phyloP scores from a whole-genome alignment of 2,113 vertebrate genomes.

The Varanus salvator region DNA sequence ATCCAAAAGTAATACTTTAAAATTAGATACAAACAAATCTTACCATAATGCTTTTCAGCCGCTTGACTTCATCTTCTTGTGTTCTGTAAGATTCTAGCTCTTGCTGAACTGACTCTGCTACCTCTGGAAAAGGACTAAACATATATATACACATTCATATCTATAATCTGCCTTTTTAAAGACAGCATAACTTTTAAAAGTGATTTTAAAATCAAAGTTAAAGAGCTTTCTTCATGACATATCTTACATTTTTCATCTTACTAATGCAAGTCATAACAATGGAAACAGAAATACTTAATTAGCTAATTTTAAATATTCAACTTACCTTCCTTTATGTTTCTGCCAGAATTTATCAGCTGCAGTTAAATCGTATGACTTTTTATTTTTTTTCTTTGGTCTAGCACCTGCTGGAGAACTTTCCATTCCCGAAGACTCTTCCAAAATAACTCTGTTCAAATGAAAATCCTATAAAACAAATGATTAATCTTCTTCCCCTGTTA shows the following conservation, averaged over 20 bases:
- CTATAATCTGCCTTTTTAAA: slow-evolving; percentile 18
- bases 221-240: not conserved
- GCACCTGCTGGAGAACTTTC: slow-evolving; percentile 91
- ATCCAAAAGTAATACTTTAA: not conserved
- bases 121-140: slow-evolving; percentile 95
- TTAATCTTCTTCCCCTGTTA: slow-evolving; percentile 21
- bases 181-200: not conserved
- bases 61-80: slow-evolving; percentile 97
- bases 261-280: slow-evolving; percentile 32
- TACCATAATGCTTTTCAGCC: slow-evolving; percentile 98
- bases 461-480: slow-evolving; percentile 85
- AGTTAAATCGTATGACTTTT: slow-evolving; percentile 94
- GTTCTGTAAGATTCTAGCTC: slow-evolving; percentile 93
- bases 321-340: slow-evolving; percentile 97
- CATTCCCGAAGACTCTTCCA: slow-evolving; percentile 87
- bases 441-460: slow-evolving; percentile 92
- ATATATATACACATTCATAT: slow-evolving; percentile 53
- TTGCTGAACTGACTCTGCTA: slow-evolving; percentile 96
- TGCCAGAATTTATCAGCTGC: slow-evolving; percentile 96
- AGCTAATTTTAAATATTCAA: slow-evolving; percentile 5
- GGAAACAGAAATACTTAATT: not conserved
- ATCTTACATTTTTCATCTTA: not conserved
- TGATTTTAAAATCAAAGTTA: not conserved
- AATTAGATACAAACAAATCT: slow-evolving; percentile 50
- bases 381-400: slow-evolving; percentile 96